These are phyloP conservation scores for Chaenocephalus aceratus DNA, from an alignment of 2,113 vertebrate genomes.

Conservation along the genomic window DNA sequence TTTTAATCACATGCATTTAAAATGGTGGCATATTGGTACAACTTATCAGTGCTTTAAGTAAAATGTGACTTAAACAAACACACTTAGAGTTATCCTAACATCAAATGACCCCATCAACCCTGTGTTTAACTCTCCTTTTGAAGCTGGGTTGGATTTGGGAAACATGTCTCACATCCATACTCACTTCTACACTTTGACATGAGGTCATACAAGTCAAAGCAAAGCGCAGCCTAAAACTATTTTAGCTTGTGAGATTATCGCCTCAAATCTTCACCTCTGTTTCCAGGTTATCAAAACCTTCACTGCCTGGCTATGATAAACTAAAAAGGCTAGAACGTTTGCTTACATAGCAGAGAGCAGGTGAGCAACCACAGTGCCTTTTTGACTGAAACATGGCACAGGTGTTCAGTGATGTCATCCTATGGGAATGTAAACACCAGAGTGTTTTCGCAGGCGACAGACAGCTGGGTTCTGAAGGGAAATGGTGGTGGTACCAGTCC, in stretches of 20 bases:
- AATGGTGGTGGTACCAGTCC: constrained; percentile 53
- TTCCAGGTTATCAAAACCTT: constrained; percentile 52
- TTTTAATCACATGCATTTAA: neutral
- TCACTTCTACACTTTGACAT: constrained; percentile 24
- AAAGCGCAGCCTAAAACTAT: constrained; percentile 17
- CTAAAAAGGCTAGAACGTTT: constrained; percentile 49
- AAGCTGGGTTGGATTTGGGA: constrained; percentile 1
- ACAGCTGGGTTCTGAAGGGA: constrained; percentile 65
- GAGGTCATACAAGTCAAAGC: constrained; percentile 26
- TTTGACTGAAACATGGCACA: constrained; percentile 61
- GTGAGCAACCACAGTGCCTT: constrained; percentile 60
- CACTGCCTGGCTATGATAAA: constrained; percentile 43
- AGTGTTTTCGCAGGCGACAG: constrained; percentile 65
- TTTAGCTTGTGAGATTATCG: constrained; percentile 21
- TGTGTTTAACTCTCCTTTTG: constrained; percentile 8
- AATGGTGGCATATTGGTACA: constrained; percentile 4
- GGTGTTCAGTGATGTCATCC: constrained; percentile 74
- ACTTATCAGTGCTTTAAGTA: constrained; percentile 3
- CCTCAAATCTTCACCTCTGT: constrained; percentile 27
- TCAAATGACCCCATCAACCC: constrained; percentile 3
- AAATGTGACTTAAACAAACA: constrained; percentile 19
- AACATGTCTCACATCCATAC: neutral
- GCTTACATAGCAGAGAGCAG: constrained; percentile 65
- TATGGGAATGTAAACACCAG: constrained; percentile 70
- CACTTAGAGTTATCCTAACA: neutral